A percentile compares a stretch with the other conserved stretches of the same genome.
phyloP scores from a whole-genome alignment of 2,113 vertebrate species.

The Saccopteryx bilineata region DNA sequence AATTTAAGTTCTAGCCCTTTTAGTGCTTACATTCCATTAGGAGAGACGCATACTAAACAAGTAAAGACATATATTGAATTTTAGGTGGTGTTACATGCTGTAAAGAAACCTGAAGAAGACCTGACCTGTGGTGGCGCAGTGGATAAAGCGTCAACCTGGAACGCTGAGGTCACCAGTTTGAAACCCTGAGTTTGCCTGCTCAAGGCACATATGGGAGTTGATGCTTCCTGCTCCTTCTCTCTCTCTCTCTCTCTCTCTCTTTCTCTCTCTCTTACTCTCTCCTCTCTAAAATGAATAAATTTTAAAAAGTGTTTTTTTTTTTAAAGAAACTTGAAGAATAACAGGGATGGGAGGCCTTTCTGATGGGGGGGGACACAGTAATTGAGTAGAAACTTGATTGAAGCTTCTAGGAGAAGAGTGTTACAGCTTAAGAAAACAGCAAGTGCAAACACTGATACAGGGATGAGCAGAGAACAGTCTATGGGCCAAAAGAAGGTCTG shows the following conservation, averaged over 20 bases:
- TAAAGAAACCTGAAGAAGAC: not conserved
- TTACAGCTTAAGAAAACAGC: not conserved
- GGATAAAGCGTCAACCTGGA: too few species aligned
- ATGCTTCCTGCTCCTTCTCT: too few species aligned
- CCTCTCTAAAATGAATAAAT: too few species aligned
- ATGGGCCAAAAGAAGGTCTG: not conserved
- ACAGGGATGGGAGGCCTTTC: not conserved
- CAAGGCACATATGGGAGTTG: too few species aligned
- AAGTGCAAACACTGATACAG: not conserved
- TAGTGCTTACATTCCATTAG: not conserved
- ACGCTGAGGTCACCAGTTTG: too few species aligned
- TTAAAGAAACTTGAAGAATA: not conserved
- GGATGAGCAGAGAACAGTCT: not conserved
- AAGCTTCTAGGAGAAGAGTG: not conserved
- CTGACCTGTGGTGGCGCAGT: too few species aligned
- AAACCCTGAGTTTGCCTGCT: too few species aligned
- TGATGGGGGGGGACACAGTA: not conserved
- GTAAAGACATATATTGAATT: not conserved
- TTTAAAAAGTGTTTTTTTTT: too few species aligned
- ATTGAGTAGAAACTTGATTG: not conserved
- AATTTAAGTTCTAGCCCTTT: not conserved
- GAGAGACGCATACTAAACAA: conserved; percentile 30
- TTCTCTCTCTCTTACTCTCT: too few species aligned
- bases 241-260: too few species aligned
- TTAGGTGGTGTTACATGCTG: not conserved